Percentiles rank a stretch among this genome's conserved stretches.
Evolutionary conservation across 1,140 invertebrate species (phyloP).

Genomic region (Drosophila sp.): DNA sequence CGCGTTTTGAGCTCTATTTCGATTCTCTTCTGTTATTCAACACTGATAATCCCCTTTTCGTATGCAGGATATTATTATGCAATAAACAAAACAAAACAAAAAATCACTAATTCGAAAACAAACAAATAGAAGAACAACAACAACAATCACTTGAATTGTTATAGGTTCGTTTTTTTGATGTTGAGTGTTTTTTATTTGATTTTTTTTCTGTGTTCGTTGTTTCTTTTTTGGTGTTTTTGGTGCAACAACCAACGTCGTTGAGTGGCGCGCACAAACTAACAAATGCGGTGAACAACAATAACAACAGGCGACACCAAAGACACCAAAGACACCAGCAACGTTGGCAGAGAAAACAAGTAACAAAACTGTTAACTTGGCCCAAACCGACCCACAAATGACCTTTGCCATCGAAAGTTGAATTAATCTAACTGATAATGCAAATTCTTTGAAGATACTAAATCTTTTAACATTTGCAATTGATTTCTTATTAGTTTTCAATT

Average conservation of each 20-base stretch:
- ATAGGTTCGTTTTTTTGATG: conserved; percentile 4
- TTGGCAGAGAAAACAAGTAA: conserved; percentile 37
- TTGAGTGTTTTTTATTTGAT: not conserved
- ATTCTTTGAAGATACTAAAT: no score
- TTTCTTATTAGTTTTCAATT: no score
- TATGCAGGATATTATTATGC: conserved; percentile 11
- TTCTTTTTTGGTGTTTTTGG: conserved; percentile 17
- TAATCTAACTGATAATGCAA: not conserved
- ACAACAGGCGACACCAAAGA: conserved; percentile 44
- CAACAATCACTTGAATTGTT: conserved; percentile 16
- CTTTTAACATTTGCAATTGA: no score
- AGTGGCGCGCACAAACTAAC: conserved; percentile 69
- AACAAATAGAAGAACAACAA: conserved; percentile 10
- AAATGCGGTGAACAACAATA: conserved; percentile 56
- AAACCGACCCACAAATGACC: not conserved
- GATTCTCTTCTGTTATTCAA: not conserved
- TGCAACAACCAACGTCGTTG: conserved; percentile 68
- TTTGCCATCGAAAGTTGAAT: not conserved
- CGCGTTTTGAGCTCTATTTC: conserved; percentile 24
- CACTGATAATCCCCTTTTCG: conserved; percentile 12
- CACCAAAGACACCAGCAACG: conserved; percentile 26
- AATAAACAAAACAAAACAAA: conserved; percentile 17
- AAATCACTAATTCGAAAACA: conserved; percentile 2
- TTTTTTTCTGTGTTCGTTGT: not conserved
- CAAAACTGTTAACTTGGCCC: conserved; percentile 3